These are phyloP conservation scores for Lampris megalopsis DNA, from an alignment of 2,113 vertebrate genomes.

Conservation along the genomic window DNA sequence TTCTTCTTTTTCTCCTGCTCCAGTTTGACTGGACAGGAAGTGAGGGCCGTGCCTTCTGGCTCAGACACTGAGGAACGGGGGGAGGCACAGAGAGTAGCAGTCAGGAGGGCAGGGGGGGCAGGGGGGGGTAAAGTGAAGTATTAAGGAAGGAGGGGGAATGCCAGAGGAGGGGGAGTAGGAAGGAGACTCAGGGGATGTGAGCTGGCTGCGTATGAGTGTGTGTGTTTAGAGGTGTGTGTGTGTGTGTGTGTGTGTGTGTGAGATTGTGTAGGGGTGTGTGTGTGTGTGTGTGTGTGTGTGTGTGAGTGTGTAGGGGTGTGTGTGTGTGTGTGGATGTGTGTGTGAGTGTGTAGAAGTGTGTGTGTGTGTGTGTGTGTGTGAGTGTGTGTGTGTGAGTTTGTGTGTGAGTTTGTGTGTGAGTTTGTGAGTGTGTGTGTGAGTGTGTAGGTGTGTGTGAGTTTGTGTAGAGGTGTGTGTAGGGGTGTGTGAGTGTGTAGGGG, in stretches of 20 bases:
- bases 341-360: slow-evolving; percentile 8
- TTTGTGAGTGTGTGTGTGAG: no score
- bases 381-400: slow-evolving; percentile 3
- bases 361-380: slow-evolving; percentile 5
- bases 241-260: slow-evolving; percentile 7
- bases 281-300: slow-evolving; percentile 3
- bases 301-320: slow-evolving; percentile 4
- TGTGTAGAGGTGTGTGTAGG: no score
- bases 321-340: slow-evolving; percentile 19
- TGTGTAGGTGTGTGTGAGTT: no score
- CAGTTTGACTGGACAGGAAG: no score
- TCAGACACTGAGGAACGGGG: no score
- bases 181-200: not conserved
- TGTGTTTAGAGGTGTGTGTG: not conserved
- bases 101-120: not conserved
- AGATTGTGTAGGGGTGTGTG: not conserved
- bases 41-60: no score
- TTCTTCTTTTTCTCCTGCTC: no score
- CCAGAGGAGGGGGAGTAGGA: not conserved
- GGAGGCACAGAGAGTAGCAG: not conserved
- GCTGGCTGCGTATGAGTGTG: not conserved
- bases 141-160: not conserved
- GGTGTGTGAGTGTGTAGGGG: no score
- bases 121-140: not conserved
- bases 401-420: no score